These are phyloP conservation scores for Latrodectus geometricus DNA, from an alignment of 1,140 invertebrate species.

Conservation along the genomic window DNA sequence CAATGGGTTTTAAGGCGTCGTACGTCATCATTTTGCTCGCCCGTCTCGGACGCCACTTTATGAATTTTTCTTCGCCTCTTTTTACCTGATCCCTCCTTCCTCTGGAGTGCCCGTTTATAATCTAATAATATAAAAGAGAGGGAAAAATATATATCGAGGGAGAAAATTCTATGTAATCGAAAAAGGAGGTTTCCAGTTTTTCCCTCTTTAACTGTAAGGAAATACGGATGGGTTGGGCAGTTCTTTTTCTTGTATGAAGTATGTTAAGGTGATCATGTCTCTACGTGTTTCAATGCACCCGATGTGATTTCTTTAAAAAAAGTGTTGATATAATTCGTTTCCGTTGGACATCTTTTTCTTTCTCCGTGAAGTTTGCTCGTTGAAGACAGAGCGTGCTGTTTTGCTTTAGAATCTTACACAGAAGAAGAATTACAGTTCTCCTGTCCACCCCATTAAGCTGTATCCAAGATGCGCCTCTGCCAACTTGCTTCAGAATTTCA, in stretches of 20 bases:
- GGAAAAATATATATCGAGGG: constrained; percentile 32
- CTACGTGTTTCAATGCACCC: neutral
- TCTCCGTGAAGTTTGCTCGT: too few relatives aligned
- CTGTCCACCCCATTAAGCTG: too few relatives aligned
- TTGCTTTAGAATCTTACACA: too few relatives aligned
- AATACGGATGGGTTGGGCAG: neutral
- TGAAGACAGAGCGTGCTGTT: too few relatives aligned
- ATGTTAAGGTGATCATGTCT: neutral
- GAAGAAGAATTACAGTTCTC: too few relatives aligned
- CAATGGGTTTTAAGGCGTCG: constrained; percentile 62
- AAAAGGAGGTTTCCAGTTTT: constrained; percentile 5
- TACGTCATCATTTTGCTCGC: constrained; percentile 59
- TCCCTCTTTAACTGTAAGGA: neutral
- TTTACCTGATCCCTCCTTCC: constrained; percentile 33
- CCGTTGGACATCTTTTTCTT: too few relatives aligned
- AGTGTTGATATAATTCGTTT: neutral
- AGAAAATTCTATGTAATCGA: constrained; percentile 33
- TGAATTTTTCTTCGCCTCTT: constrained; percentile 60
- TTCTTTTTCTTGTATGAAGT: neutral
- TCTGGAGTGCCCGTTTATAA: constrained; percentile 49
- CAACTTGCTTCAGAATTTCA: too few relatives aligned
- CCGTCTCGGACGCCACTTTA: constrained; percentile 56
- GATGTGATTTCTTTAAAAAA: neutral
- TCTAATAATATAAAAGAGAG: constrained; percentile 31
- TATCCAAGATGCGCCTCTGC: too few relatives aligned